Evolutionary conservation across 2,797 vertebrate genomes (phyloP), one percentile per base, ranked within the genome.

Genomic region (Erithacus rubecula): DNA sequence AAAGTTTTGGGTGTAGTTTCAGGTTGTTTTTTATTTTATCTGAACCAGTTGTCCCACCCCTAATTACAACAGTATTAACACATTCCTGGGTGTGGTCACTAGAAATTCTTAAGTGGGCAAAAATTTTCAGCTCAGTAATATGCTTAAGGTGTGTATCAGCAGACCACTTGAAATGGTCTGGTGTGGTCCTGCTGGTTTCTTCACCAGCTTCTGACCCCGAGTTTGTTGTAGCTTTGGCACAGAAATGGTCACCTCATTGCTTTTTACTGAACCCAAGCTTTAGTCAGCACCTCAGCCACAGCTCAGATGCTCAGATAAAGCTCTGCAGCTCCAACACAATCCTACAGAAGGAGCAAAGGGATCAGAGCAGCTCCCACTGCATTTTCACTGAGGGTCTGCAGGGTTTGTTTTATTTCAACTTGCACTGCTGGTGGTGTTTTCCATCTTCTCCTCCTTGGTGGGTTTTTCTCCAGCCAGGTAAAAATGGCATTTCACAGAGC

Each of bases 1-100:
- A 86, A 78, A 91, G 78, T 96, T 94, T 96, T 84, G 94, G 92
- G 95, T 95, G 94, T 94, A 96, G 94, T 93, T 96, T 94, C 94
- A 87, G 52, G 87, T 93, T 94, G 95, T 94, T 95, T 79, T 90
- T 93, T 96, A 91, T 91, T 96, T 96, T 96, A 96, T 96, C 93
- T 94, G 92, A 95, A 83, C 86, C 19, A 36, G 88, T 81, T 77
- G 77, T 96, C 92, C 91, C 86, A 87, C 90, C 94, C 81, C 52
- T 95, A 89, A 89, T 96, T 96, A 91, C 84, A 92, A 46, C 49
- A 84, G 68, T 53, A 84, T 96, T 94, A 93, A 94, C 81, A 75
- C 91, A 93, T 91, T 95, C 90, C 92, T 90, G 87, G 94, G 96
- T 95, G 94, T 68, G 94, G 94, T 75, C 62, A 70, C 74, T 91